Percentiles rank a stretch among this genome's conserved stretches.
These are phyloP conservation scores for Vidua macroura DNA, from an alignment of 2,113 vertebrate genomes.

Conservation along the genomic window DNA sequence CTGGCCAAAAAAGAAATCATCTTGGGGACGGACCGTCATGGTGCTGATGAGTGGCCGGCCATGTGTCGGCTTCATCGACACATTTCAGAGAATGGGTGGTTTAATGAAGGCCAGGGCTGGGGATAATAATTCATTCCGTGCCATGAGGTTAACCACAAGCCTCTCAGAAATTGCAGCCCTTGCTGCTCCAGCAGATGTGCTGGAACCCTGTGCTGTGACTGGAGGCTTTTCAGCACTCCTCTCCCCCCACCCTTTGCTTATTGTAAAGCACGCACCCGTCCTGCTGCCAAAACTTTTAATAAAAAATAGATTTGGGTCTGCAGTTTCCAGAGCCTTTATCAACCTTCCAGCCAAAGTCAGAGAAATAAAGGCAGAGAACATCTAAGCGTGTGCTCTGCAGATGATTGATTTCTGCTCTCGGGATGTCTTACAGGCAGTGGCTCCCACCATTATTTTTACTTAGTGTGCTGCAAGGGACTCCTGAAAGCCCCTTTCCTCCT, in stretches of 20 bases:
- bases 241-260: conserved; percentile 33
- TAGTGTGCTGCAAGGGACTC: not conserved
- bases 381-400: conserved; percentile 50
- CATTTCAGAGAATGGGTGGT: conserved; percentile 57
- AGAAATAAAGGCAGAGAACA: conserved; percentile 46
- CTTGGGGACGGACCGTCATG: not conserved
- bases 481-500: not conserved
- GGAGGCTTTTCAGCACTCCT: conserved; percentile 65
- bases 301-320: conserved; percentile 41
- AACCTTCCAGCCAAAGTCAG: conserved; percentile 50
- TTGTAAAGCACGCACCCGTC: conserved; percentile 41
- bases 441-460: not conserved
- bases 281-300: conserved; percentile 53
- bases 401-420: conserved; percentile 34
- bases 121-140: conserved; percentile 58
- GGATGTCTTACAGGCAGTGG: not conserved
- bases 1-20: not conserved
- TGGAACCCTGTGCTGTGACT: conserved; percentile 65
- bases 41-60: conserved; percentile 45
- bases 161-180: conserved; percentile 67
- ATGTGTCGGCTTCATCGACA: conserved; percentile 56
- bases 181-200: conserved; percentile 75
- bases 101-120: conserved; percentile 62
- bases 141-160: conserved; percentile 75
- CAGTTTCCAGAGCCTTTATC: conserved; percentile 59